Base-by-base conservation (phyloP, 2,797 vertebrate genomes). In the Scarus forsteni region DNA sequence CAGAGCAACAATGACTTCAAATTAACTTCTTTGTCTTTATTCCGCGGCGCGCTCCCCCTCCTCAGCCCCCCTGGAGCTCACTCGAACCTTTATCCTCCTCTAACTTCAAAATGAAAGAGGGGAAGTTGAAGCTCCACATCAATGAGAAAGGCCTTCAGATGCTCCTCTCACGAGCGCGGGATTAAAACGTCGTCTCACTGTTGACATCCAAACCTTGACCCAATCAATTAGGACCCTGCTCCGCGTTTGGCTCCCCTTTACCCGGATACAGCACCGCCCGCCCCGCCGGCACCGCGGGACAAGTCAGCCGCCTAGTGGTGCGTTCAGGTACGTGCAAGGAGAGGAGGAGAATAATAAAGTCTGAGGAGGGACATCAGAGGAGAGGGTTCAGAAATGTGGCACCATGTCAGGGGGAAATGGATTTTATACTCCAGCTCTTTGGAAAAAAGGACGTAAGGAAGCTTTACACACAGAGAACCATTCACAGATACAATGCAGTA, bases 221-320 rank as follows among this genome's bases (percentile, higher is more conserved):
- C 52, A 27, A 80, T 85, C 84, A 81, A 88, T 91, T 85, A 86
- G 72, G 60, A 66, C 79, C 81, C 10, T 4, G 73, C 75, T 52
- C 40, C 6, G 49, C 35, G 64, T 67, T 57, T 51, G 60, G 54
- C 68, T 70, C 59, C 64, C 48, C 14, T 45, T 27, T 45, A 75
- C 63, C 70, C 61, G 34, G 64, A 76, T 54, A 70, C 77, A 81
- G 77, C 68, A 34, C 6, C 6, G 65, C 38, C 0, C 27, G 27
- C 27, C 0, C 10, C 61, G 3, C 0, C 3, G 52, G 68, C 66
- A 84, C 61, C 16, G 75, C 59, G 79, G 85, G 77, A 63, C 90
- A 89, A 93, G 92, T 69, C 76, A 18, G 91, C 89, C 94, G 46
- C 90, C 92, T 92, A 86, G 90, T 89, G 94, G 92, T 3, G 14